Conservation (phyloP, 2,888 invertebrate genomes). For the Nasonia oneida region DNA sequence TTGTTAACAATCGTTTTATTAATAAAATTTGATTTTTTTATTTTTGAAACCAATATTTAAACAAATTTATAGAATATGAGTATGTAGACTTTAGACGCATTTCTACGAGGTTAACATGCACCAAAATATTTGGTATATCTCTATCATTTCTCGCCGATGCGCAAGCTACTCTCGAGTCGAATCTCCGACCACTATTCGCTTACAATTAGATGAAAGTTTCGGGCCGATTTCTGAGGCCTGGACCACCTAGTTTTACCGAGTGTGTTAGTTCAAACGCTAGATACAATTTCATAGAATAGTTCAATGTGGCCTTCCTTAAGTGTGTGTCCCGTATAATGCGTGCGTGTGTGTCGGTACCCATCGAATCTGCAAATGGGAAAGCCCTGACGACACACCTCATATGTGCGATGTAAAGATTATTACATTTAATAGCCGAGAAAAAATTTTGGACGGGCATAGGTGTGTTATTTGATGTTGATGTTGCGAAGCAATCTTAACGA, state of each 20-base stretch:
- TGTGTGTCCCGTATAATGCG: conserved; percentile 70
- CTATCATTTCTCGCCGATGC: conserved; percentile 30
- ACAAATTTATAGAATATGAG: background rate
- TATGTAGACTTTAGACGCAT: background rate
- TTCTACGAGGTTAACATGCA: background rate
- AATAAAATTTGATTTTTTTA: background rate
- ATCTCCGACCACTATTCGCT: conserved; percentile 65
- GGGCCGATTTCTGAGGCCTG: conserved; percentile 48
- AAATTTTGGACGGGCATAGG: conserved; percentile 50
- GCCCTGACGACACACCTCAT: conserved; percentile 20
- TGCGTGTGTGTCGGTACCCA: conserved; percentile 65
- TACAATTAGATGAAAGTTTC: conserved; percentile 63
- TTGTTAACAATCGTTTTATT: background rate
- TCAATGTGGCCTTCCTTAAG: conserved; percentile 79
- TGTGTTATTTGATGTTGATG: conserved; percentile 64
- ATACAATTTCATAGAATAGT: conserved; percentile 76
- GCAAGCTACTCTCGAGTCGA: conserved; percentile 47
- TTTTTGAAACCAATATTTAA: background rate
- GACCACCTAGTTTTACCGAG: conserved; percentile 62
- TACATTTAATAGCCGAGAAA: conserved; percentile 49
- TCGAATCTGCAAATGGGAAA: conserved; percentile 4
- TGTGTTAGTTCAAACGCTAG: conserved; percentile 73
- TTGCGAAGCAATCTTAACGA: conserved; percentile 65
- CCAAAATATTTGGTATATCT: background rate
- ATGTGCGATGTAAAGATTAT: conserved; percentile 54